Evolutionary conservation across 1,140 invertebrate species (phyloP).

Genomic region (Carcinoscorpius rotundicauda): DNA sequence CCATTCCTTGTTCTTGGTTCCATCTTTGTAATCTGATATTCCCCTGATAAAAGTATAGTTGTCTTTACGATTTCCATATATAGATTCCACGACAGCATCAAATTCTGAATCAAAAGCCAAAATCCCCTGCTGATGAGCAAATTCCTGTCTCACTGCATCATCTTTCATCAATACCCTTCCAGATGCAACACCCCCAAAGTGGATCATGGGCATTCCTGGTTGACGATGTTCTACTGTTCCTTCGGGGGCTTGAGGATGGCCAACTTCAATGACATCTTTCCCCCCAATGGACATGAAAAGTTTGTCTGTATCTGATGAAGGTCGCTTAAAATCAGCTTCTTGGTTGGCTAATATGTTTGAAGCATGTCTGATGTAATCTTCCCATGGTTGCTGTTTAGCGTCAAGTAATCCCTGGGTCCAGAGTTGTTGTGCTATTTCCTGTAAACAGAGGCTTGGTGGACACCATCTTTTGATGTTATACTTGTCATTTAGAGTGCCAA

Average conservation of each 20-base stretch:
- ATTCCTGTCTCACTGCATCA: slow-evolving; percentile 58
- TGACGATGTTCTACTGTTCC: slow-evolving; percentile 27
- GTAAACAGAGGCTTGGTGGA: slow-evolving; percentile 55
- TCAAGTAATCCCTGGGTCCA: slow-evolving; percentile 3
- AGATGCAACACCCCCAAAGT: slow-evolving; percentile 73
- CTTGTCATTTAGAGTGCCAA: neutral
- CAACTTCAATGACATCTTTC: slow-evolving; percentile 88
- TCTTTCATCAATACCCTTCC: slow-evolving; percentile 53
- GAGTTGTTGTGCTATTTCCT: slow-evolving; percentile 14
- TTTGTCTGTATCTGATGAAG: slow-evolving; percentile 72
- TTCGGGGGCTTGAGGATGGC: slow-evolving; percentile 53
- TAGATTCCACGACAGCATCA: slow-evolving; percentile 87
- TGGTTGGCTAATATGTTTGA: slow-evolving; percentile 36
- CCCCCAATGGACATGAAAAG: slow-evolving; percentile 91
- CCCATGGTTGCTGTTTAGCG: slow-evolving; percentile 37
- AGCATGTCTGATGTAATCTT: slow-evolving; percentile 59
- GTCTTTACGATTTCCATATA: slow-evolving; percentile 90
- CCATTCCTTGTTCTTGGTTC: slow-evolving; percentile 83
- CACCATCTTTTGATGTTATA: slow-evolving; percentile 70
- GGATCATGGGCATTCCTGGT: slow-evolving; percentile 40
- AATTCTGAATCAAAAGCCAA: slow-evolving; percentile 89
- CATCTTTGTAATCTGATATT: slow-evolving; percentile 92
- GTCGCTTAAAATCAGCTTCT: slow-evolving; percentile 49
- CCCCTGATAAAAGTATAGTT: slow-evolving; percentile 58
- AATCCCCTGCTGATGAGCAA: slow-evolving; percentile 54